Percentiles rank a stretch among this genome's conserved stretches.
Evolutionary conservation across 2,888 invertebrate genomes (phyloP).

Genomic region (Esperia sulphurella): DNA sequence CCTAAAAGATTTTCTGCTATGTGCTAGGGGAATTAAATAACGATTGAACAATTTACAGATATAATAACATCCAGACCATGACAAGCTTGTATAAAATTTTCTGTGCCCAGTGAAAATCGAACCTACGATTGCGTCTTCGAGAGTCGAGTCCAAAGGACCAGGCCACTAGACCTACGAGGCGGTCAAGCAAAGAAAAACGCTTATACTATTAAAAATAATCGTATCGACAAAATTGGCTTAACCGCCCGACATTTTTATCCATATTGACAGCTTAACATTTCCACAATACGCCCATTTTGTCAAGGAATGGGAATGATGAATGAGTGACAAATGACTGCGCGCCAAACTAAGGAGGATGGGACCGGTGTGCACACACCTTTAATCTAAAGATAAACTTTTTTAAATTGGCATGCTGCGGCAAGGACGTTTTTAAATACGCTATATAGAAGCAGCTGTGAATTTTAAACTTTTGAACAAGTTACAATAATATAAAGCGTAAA

Average conservation of each 20-base stretch:
- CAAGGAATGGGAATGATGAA: conserved; percentile 18
- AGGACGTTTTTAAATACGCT: conserved; percentile 6
- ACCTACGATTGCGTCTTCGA: too few relatives aligned
- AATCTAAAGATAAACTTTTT: conserved; percentile 11
- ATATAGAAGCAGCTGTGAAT: conserved; percentile 7
- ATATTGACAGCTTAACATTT: neutral
- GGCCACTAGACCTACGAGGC: too few relatives aligned
- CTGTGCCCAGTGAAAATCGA: too few relatives aligned
- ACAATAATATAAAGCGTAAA: neutral
- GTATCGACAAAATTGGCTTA: neutral
- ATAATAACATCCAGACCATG: too few relatives aligned
- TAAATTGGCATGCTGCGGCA: conserved; percentile 13
- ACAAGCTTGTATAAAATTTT: too few relatives aligned
- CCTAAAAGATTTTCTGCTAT: too few relatives aligned
- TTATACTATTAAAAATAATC: too few relatives aligned
- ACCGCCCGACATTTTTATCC: neutral
- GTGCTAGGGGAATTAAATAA: too few relatives aligned
- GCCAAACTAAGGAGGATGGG: conserved; percentile 26
- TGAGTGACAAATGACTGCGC: conserved; percentile 33
- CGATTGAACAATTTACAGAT: too few relatives aligned
- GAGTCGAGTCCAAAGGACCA: too few relatives aligned
- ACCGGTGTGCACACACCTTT: conserved; percentile 38
- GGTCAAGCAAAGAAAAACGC: too few relatives aligned
- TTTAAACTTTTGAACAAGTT: conserved; percentile 1
- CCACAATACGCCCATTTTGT: neutral